phyloP scores from a whole-genome alignment of 2,888 invertebrate genomes.

The Patella ulyssiponensis region DNA sequence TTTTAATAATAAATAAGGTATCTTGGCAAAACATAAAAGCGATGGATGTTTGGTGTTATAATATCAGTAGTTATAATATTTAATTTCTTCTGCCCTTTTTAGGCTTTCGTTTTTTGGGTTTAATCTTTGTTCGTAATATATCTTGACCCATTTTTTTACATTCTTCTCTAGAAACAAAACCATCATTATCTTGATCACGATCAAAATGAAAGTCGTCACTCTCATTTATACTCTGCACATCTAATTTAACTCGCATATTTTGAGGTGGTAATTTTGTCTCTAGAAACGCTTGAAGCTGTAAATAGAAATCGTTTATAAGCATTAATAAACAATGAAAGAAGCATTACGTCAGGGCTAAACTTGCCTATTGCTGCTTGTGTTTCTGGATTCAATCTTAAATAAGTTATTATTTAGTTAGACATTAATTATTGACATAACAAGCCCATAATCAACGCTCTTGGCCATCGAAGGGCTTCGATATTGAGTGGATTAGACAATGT shows the following conservation, averaged over 20 bases:
- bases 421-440: too few species aligned
- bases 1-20: too few species aligned
- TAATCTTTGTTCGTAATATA: constrained; percentile 52
- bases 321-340: too few species aligned
- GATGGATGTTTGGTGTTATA: too few species aligned
- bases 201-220: constrained; percentile 55
- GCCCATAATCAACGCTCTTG: too few species aligned
- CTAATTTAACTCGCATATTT: constrained; percentile 52
- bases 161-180: constrained; percentile 54
- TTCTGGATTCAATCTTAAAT: too few species aligned
- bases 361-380: too few species aligned
- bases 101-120: constrained; percentile 54
- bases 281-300: constrained; percentile 51
- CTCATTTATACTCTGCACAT: constrained; percentile 47
- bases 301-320: constrained; percentile 10
- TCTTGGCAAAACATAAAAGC: too few species aligned
- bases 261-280: constrained; percentile 51
- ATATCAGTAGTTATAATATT: background rate
- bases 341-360: too few species aligned
- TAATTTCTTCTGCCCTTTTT: constrained; percentile 26
- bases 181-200: constrained; percentile 58
- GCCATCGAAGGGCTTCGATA: too few species aligned
- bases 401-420: too few species aligned
- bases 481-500: too few species aligned
- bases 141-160: constrained; percentile 56